Conservation (phyloP, 37 sponge, comb jelly and placozoan genomes). For the Beroe ovata region DNA sequence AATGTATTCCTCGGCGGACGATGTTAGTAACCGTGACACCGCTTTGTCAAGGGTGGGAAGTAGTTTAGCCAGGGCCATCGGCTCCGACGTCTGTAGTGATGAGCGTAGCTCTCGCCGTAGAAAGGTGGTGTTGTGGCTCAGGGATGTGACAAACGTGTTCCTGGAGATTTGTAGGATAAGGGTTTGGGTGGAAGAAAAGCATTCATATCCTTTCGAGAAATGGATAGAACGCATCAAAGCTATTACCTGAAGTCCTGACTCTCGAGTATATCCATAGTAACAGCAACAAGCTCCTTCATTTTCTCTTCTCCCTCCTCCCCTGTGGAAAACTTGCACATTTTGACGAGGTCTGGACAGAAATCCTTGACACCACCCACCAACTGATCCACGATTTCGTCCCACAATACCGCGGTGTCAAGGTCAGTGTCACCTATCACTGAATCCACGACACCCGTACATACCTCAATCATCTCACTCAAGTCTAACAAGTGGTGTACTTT, state of each 20-base stretch:
- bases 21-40: background rate
- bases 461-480: background rate
- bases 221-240: too few species aligned
- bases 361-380: conserved; percentile 4
- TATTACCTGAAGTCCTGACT: conserved; percentile 56
- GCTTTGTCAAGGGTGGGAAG: conserved; percentile 6
- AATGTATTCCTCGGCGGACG: background rate
- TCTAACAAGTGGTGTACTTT: background rate
- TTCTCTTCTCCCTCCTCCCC: conserved; percentile 1
- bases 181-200: too few species aligned
- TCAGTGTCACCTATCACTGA: background rate
- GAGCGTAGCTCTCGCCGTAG: background rate
- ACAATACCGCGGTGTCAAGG: background rate
- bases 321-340: background rate
- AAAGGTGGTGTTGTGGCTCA: background rate
- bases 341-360: background rate
- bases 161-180: too few species aligned
- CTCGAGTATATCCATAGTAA: conserved; percentile 19
- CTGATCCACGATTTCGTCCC: background rate
- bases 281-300: background rate
- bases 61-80: conserved; percentile 3
- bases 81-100: background rate
- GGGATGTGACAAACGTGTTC: background rate
- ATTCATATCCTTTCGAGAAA: too few species aligned
- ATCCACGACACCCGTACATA: conserved; percentile 25